phyloP scores from a whole-genome alignment of 2,888 invertebrate genomes.

The Podotricha telesiphe region DNA sequence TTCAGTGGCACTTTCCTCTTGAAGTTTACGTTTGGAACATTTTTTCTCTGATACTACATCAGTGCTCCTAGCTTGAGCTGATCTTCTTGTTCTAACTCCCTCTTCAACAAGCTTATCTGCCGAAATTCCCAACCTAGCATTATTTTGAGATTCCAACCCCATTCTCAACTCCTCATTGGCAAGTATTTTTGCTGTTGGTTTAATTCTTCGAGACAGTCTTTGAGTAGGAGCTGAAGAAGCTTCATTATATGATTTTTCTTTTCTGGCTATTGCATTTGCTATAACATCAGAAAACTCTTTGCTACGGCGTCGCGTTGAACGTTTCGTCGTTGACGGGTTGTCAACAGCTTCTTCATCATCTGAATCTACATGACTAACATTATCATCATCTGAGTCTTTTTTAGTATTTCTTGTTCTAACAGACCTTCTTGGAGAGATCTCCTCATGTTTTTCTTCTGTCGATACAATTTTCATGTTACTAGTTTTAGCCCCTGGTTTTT shows the following conservation, averaged over 20 bases:
- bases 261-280: slow-evolving; percentile 88
- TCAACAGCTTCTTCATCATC: slow-evolving; percentile 72
- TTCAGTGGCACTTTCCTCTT: slow-evolving; percentile 40
- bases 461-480: slow-evolving; percentile 81
- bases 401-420: slow-evolving; percentile 61
- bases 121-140: slow-evolving; percentile 76
- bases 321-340: slow-evolving; percentile 78
- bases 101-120: slow-evolving; percentile 66
- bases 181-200: slow-evolving; percentile 87
- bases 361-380: slow-evolving; percentile 61
- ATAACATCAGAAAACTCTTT: slow-evolving; percentile 85
- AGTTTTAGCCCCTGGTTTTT: slow-evolving; percentile 81
- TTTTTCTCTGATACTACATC: slow-evolving; percentile 48
- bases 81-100: slow-evolving; percentile 67
- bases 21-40: slow-evolving; percentile 42
- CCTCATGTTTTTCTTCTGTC: slow-evolving; percentile 73
- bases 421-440: slow-evolving; percentile 66
- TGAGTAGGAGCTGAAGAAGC: slow-evolving; percentile 60
- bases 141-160: slow-evolving; percentile 83
- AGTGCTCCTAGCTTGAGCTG: slow-evolving; percentile 54
- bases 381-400: slow-evolving; percentile 72
- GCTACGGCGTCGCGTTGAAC: slow-evolving; percentile 86
- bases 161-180: slow-evolving; percentile 86
- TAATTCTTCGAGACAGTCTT: slow-evolving; percentile 81
- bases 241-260: slow-evolving; percentile 87